These are phyloP conservation scores for Mus pahari DNA, from an alignment of 2,113 vertebrate species.

Conservation along the genomic window DNA sequence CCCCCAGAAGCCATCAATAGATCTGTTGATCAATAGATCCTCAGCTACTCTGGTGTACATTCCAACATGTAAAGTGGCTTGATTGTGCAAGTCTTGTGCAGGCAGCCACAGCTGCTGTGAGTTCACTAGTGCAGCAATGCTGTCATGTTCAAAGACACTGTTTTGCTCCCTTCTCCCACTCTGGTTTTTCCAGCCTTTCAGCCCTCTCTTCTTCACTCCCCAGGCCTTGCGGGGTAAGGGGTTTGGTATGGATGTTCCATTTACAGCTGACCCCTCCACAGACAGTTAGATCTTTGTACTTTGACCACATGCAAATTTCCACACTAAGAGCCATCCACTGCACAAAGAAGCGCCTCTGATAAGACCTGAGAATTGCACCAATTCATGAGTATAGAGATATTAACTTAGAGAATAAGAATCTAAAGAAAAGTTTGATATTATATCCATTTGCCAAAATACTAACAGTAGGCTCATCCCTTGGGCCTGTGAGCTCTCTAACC, in stretches of 20 bases:
- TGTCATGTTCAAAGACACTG: background rate
- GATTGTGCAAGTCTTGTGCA: background rate
- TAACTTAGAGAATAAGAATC: background rate
- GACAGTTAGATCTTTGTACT: background rate
- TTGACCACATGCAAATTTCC: background rate
- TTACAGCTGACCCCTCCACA: background rate
- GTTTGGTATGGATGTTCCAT: background rate
- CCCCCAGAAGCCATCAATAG: background rate
- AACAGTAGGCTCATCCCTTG: background rate
- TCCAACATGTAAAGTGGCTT: background rate
- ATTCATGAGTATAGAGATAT: background rate
- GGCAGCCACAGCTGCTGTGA: background rate
- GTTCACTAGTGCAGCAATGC: no score
- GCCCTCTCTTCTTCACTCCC: background rate
- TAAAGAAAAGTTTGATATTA: background rate
- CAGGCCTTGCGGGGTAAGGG: background rate
- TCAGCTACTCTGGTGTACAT: background rate
- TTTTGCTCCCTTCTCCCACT: background rate
- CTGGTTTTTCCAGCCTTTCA: background rate
- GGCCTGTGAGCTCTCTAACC: background rate
- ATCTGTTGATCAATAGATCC: background rate
- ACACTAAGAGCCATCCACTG: no score
- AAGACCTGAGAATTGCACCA: background rate
- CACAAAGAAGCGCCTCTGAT: background rate
- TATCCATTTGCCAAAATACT: background rate